Evolutionary conservation across 2,888 invertebrate species (phyloP).

Genomic region (Chrysopilus asiliformis): DNA sequence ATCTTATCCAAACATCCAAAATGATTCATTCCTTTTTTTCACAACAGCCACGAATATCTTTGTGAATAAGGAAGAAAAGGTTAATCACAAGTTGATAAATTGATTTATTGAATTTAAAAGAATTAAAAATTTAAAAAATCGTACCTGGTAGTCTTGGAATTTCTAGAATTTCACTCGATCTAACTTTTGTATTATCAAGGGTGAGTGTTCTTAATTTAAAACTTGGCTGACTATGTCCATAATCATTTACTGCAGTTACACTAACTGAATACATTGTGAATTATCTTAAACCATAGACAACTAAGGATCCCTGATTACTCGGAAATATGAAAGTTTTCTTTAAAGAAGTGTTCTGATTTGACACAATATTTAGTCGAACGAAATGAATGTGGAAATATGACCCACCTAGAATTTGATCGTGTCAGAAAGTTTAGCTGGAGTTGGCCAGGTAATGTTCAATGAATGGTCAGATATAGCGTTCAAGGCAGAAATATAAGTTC

Average conservation of each 20-base stretch:
- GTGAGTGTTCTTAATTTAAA: slow-evolving; percentile 60
- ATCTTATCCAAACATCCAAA: slow-evolving; percentile 62
- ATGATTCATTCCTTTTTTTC: slow-evolving; percentile 55
- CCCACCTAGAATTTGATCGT: slow-evolving; percentile 52
- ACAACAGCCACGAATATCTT: slow-evolving; percentile 59
- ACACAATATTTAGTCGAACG: slow-evolving; percentile 45
- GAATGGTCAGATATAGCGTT: too few species aligned
- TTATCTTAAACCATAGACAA: slow-evolving; percentile 51
- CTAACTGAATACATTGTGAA: slow-evolving; percentile 75
- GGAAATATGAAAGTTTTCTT: slow-evolving; percentile 42
- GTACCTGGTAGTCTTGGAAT: slow-evolving; percentile 51
- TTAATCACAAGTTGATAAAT: too few species aligned
- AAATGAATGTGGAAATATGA: slow-evolving; percentile 55
- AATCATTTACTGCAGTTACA: slow-evolving; percentile 57
- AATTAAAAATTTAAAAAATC: background rate
- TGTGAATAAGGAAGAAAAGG: too few species aligned
- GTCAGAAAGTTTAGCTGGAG: slow-evolving; percentile 49
- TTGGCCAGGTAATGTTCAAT: slow-evolving; percentile 55
- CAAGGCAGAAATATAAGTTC: too few species aligned
- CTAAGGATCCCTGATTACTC: slow-evolving; percentile 43
- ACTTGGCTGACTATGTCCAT: slow-evolving; percentile 65
- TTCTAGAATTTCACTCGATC: slow-evolving; percentile 41
- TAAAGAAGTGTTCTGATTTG: slow-evolving; percentile 11
- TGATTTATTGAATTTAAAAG: too few species aligned
- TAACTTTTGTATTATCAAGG: slow-evolving; percentile 49